Evolutionary conservation across 2,888 invertebrate genomes (phyloP), one percentile per base, ranked within the genome.

Genomic region (Heliconius sara): DNA sequence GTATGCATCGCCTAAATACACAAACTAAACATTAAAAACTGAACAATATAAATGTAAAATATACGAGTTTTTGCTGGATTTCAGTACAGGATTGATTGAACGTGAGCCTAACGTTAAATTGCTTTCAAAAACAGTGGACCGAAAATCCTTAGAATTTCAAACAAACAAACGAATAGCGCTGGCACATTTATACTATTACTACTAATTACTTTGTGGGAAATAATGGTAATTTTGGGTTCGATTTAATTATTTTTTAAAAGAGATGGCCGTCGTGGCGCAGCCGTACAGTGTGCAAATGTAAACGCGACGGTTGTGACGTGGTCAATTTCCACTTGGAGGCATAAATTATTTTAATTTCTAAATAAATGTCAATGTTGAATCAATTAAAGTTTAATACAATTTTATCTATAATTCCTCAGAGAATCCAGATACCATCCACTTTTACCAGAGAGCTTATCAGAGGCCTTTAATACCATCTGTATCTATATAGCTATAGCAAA

Each of bases 71-170:
- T 72, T 57, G 57, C 72, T 72, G 57, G n/a, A 72, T 30, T 72
- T 57, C 57, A 30, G 34, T 72, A n/a, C 57, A 34, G 57, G 30
- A 34, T 34, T 72, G 72, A 72, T 72, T n/a, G 72, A 72, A 72
- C 57, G 72, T 34, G 72, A 57, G 72, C 30, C 72, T n/a, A 72
- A 57, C 72, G 72, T 72, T 52, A 57, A 72, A 72, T 72, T 72
- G 72, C 72, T 57, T 52, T 72, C 72, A 57, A 57, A 72, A 72
- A 72, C 57, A 57, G 57, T 72, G 30, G 34, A 72, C 72, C 34
- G 72, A 72, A 57, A 57, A 72, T 57, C 72, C 52, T 72, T 72
- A 72, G 72, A 72, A 72, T 72, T 72, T 43, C 25, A 70, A 70
- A 70, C 43, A 70, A 70, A 70, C 43, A 43, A 70, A 25, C 43